These are phyloP conservation scores for Eilema caniola DNA, from an alignment of 2,888 invertebrate species.

Conservation along the genomic window DNA sequence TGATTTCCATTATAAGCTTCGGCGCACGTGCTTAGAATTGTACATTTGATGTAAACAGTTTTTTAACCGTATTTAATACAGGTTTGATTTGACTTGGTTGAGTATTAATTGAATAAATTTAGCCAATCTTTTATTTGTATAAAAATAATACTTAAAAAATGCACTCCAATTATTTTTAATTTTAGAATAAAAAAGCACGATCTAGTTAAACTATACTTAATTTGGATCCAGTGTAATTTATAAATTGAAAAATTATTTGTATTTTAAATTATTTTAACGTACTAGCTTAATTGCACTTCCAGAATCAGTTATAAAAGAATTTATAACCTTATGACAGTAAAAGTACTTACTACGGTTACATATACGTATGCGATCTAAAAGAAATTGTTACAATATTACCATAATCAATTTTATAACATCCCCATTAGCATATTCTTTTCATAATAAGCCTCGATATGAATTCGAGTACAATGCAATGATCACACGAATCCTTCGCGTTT, in stretches of 20 bases:
- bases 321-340: too few relatives aligned
- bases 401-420: slow-evolving; percentile 25
- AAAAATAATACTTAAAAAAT: too few relatives aligned
- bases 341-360: too few relatives aligned
- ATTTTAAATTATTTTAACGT: too few relatives aligned
- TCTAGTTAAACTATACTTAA: too few relatives aligned
- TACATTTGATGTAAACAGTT: slow-evolving; percentile 25
- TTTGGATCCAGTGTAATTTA: too few relatives aligned
- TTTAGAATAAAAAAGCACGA: too few relatives aligned
- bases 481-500: slow-evolving; percentile 44
- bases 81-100: background rate
- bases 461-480: slow-evolving; percentile 18
- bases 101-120: background rate
- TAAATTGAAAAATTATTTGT: too few relatives aligned
- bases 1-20: slow-evolving; percentile 35
- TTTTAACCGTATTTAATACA: slow-evolving; percentile 21
- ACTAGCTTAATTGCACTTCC: too few relatives aligned
- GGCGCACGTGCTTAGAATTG: slow-evolving; percentile 32
- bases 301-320: too few relatives aligned
- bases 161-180: too few relatives aligned
- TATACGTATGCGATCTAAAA: background rate
- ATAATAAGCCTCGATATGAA: slow-evolving; percentile 19
- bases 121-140: too few relatives aligned
- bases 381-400: background rate
- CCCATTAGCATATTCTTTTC: slow-evolving; percentile 14